These are phyloP conservation scores for Mesoligia furuncula DNA, from an alignment of 2,888 invertebrate genomes.

Conservation along the genomic window DNA sequence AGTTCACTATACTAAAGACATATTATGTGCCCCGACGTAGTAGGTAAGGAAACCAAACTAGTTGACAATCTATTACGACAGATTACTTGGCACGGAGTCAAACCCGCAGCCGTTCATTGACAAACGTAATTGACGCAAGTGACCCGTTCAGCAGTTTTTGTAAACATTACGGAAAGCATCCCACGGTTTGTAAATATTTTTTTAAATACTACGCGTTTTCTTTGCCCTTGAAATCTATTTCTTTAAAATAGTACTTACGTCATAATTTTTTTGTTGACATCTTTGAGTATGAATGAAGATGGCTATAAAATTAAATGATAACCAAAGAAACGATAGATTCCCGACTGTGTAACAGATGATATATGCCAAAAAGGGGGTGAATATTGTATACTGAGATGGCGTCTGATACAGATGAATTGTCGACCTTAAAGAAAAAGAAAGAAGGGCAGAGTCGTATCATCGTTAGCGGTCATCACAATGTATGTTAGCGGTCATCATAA, in stretches of 20 bases:
- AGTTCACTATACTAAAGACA: not conserved
- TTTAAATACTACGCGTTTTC: not conserved
- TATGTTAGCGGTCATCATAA: not conserved
- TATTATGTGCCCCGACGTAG: slow-evolving; percentile 8
- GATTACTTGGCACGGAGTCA: slow-evolving; percentile 69
- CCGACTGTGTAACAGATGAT: not conserved
- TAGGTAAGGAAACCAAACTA: slow-evolving; percentile 22
- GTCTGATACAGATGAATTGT: not conserved
- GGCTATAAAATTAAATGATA: not conserved
- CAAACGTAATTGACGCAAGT: slow-evolving; percentile 27
- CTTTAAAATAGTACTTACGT: not conserved
- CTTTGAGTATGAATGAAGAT: not conserved
- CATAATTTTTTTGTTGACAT: not conserved
- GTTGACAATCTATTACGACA: slow-evolving; percentile 43
- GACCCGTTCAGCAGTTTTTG: slow-evolving; percentile 24
- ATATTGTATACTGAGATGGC: not conserved
- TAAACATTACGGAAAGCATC: slow-evolving; percentile 23
- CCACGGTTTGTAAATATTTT: slow-evolving; percentile 20
- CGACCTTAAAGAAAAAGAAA: not conserved
- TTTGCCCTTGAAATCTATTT: slow-evolving; percentile 17
- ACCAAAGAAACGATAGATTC: not conserved
- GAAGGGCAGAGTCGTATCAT: not conserved
- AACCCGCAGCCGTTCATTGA: slow-evolving; percentile 58
- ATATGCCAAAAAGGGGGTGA: not conserved
- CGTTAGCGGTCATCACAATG: not conserved